Evolutionary conservation across 2,797 vertebrate genomes (phyloP).

Genomic region (Helarctos malayanus): DNA sequence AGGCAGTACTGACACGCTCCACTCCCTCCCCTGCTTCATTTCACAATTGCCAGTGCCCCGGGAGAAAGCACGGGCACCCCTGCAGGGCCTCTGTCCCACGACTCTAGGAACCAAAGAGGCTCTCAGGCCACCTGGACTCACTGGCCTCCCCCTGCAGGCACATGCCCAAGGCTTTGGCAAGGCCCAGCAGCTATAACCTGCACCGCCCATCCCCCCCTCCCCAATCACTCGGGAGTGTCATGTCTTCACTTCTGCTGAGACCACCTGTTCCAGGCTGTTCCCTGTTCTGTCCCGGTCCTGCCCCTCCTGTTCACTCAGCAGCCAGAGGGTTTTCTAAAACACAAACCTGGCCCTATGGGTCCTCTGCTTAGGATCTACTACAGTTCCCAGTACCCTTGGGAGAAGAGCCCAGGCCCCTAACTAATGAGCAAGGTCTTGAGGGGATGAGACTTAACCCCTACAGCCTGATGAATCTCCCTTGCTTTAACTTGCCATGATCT

Average conservation of each 20-base stretch:
- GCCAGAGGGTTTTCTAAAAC: neutral
- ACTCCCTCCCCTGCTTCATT: neutral
- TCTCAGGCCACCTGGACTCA: neutral
- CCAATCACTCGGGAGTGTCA: neutral
- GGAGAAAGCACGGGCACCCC: neutral
- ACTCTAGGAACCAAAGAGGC: neutral
- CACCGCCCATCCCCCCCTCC: neutral
- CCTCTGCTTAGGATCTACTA: neutral
- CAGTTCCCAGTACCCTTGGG: neutral
- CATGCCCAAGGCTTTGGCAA: neutral
- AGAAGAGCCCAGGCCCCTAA: neutral
- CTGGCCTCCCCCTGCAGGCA: neutral
- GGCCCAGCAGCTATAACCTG: neutral
- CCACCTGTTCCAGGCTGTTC: neutral
- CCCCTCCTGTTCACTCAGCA: neutral
- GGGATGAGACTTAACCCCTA: neutral
- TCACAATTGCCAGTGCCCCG: neutral
- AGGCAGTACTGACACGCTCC: rapidly evolving
- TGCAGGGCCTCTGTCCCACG: rapidly evolving
- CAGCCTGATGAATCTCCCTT: too few relatives aligned
- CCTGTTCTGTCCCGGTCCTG: neutral
- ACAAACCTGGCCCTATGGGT: neutral
- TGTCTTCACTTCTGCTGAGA: neutral
- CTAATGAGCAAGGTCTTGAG: neutral
- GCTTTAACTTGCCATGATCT: neutral